These are phyloP conservation scores for Achlya flavicornis DNA, from an alignment of 2,888 invertebrate genomes.

Conservation along the genomic window DNA sequence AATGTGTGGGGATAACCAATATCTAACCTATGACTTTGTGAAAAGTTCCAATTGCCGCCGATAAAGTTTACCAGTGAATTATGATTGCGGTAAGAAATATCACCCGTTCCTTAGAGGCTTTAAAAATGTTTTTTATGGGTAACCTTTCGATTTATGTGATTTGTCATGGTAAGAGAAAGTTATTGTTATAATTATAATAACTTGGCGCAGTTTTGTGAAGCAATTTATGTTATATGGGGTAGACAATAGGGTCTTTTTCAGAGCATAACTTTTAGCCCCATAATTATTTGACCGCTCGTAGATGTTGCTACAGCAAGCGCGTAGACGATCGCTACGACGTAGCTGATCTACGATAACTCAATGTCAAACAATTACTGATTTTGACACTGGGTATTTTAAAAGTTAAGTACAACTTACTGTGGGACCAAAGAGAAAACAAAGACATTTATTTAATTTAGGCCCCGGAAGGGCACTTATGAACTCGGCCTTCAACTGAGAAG, in stretches of 20 bases:
- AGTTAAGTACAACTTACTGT: too few species aligned
- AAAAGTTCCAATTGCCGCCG: slow-evolving; percentile 9
- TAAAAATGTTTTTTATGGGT: background rate
- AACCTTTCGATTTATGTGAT: background rate
- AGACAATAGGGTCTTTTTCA: too few species aligned
- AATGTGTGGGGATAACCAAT: background rate
- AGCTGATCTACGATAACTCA: background rate
- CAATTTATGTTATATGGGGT: too few species aligned
- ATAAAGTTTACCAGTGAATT: slow-evolving; percentile 7
- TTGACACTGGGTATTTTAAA: too few species aligned
- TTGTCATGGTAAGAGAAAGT: too few species aligned
- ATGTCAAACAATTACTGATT: background rate
- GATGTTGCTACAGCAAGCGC: background rate
- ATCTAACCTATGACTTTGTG: background rate
- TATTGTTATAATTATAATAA: too few species aligned
- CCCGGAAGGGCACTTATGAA: too few species aligned
- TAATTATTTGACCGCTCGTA: background rate
- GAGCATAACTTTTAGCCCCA: too few species aligned
- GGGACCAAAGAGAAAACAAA: too few species aligned
- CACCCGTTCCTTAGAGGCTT: background rate
- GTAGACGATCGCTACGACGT: background rate
- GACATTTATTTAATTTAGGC: too few species aligned
- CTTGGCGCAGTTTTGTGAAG: too few species aligned
- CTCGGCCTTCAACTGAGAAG: too few species aligned
- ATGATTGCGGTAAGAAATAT: background rate